Evolutionary conservation across 1,140 invertebrate genomes (phyloP).

Genomic region (Tetramorium alpestre): DNA sequence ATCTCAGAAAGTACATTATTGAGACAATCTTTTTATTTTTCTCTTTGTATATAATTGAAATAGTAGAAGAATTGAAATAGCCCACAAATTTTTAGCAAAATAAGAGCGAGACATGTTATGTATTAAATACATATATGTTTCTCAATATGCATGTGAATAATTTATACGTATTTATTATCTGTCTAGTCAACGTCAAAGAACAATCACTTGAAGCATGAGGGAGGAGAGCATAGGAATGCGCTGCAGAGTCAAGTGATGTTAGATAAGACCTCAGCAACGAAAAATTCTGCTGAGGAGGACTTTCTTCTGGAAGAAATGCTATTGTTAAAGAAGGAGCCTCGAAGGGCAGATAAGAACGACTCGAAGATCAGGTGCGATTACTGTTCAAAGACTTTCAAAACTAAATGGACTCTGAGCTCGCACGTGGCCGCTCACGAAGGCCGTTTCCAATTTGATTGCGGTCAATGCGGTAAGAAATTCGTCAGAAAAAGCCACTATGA

Average conservation of each 20-base stretch:
- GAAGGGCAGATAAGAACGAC: slow-evolving; percentile 21
- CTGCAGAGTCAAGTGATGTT: slow-evolving; percentile 56
- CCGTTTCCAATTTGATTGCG: slow-evolving; percentile 83
- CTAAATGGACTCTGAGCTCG: slow-evolving; percentile 84
- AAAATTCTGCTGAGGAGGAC: slow-evolving; percentile 76
- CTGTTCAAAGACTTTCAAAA: slow-evolving; percentile 84
- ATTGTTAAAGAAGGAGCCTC: slow-evolving; percentile 78
- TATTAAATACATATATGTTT: neutral
- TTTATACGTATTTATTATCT: neutral
- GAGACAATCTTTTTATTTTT: neutral
- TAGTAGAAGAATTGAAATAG: neutral
- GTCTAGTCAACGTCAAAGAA: slow-evolving; percentile 20
- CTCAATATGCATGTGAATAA: neutral
- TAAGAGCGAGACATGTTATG: neutral
- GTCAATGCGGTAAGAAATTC: slow-evolving; percentile 84
- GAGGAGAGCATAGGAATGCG: slow-evolving; percentile 69
- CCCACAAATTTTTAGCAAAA: neutral
- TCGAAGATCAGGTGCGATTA: slow-evolving; percentile 82
- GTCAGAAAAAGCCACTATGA: slow-evolving; percentile 84
- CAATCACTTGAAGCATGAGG: slow-evolving; percentile 69
- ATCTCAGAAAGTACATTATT: neutral
- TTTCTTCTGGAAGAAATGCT: slow-evolving; percentile 83
- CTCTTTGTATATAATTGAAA: neutral
- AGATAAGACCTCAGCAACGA: slow-evolving; percentile 45
- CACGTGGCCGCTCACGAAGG: slow-evolving; percentile 84